Evolutionary conservation across 2,113 vertebrate genomes (phyloP), one percentile per base, ranked within the genome.

Genomic region (Festucalex cinctus): DNA sequence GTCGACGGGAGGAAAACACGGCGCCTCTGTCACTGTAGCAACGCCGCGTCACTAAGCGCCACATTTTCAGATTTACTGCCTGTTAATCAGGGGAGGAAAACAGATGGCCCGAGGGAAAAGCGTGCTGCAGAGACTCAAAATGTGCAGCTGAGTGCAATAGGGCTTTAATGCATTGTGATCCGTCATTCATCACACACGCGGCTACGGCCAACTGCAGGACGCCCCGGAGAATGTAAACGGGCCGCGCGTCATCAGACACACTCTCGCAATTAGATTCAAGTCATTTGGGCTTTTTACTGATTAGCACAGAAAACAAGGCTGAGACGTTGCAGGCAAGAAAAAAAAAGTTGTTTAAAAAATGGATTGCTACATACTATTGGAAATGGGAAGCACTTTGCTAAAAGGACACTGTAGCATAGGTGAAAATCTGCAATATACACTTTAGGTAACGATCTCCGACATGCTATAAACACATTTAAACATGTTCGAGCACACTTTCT

Each of bases 11-110:
- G 57, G 28, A 63, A 86, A 81, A 77, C 66, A 46, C 59, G 48
- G 48, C 57, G 62, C 77, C 83, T 48, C 44, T 66, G 81, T 77
- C 74, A 79, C 68, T 80, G 77, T 68, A 76, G 46, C 65, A 70
- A 69, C 69, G 76, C 65, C 59, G 75, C 43, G 72, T 68, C 71
- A 69, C 60, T 56, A 54, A 65, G 28, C 64, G 53, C 28, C 73
- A 66, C 44, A 62, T 78, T 78, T 69, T 60, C 69, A 77, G 58
- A 76, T 81, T 80, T 83, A 74, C 77, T 77, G 83, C 67, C 66
- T 81, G 75, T 84, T 86, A 81, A 85, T 88, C 83, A 80, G 81
- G 81, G 65, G 71, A 81, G 56, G 76, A 82, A 79, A 76, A 82
- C 73, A 78, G 78, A 78, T 70, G 79, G 79, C 81, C 76, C 66